Evolutionary conservation across 2,888 invertebrate species (phyloP), one percentile per base, ranked within the genome.

Genomic region (Isoperla grammatica): DNA sequence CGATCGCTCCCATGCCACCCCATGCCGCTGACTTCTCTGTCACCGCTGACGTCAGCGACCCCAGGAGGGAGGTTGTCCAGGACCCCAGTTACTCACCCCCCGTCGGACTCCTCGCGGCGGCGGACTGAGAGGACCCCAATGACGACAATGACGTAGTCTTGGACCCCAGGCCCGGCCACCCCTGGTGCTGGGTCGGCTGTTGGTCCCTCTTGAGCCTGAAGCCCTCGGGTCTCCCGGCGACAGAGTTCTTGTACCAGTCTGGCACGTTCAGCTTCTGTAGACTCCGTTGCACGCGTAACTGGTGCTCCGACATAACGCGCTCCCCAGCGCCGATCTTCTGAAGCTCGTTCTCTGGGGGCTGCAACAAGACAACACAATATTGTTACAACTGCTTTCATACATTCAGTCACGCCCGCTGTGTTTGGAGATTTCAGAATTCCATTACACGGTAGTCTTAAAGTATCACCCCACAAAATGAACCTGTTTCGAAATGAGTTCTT

Each of bases 341-440:
- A 73, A 93, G 81, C 76, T 93, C 91, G 85, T 95, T 95, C 79
- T 95, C 94, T 68, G 94, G 94, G 70, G 93, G 92, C 92, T 94
- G 82, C 1, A 79, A 78, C 66, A 70, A 69, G 69, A 69, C 61
- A 62, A 63, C n/a, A 12, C 8, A 29, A n/a, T n/a, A n/a, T n/a
- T n/a, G n/a, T n/a, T n/a, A n/a, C n/a, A n/a, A n/a, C n/a, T n/a
- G n/a, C n/a, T n/a, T n/a, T n/a, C n/a, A n/a, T n/a, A n/a, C n/a
- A n/a, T n/a, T n/a, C n/a, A n/a, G n/a, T n/a, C n/a, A n/a, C n/a
- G n/a, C n/a, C n/a, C n/a, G n/a, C n/a, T n/a, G n/a, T n/a, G n/a
- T n/a, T n/a, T n/a, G n/a, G n/a, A n/a, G n/a, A n/a, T n/a, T n/a
- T n/a, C n/a, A n/a, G n/a, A n/a, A n/a, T n/a, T n/a, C n/a, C n/a